Conservation (phyloP, 2,888 invertebrate genomes). For the Synanthedon myopaeformis region DNA sequence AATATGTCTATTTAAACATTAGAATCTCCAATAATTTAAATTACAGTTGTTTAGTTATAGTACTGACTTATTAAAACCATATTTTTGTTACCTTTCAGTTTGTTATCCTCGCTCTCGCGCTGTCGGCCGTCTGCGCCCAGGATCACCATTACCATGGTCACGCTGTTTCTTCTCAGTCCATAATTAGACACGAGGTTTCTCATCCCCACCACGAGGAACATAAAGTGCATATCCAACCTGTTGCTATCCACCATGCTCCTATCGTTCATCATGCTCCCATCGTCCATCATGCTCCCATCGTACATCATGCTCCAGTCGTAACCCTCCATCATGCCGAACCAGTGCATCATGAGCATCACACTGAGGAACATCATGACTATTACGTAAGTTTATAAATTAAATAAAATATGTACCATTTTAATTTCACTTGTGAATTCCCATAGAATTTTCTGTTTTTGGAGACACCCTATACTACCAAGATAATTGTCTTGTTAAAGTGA, state of each 20-base stretch:
- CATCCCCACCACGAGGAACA: conserved; percentile 7
- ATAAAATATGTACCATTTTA: neutral
- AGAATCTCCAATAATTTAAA: no score
- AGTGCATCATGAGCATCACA: conserved; percentile 13
- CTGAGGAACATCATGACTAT: conserved; percentile 30
- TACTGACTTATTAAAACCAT: no score
- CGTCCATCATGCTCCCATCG: conserved; percentile 3
- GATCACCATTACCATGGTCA: conserved; percentile 10
- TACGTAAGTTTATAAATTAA: conserved; percentile 23
- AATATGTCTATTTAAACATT: no score
- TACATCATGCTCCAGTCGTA: conserved; percentile 8
- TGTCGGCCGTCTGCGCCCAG: conserved; percentile 23
- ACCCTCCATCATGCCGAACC: conserved; percentile 7
- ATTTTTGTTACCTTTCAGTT: conserved; percentile 3
- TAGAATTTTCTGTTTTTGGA: neutral
- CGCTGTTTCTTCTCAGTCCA: conserved; percentile 25
- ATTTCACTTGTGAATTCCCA: neutral
- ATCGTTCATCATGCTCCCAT: conserved; percentile 11
- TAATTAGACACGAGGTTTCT: conserved; percentile 17
- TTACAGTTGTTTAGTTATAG: no score
- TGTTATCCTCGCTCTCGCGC: conserved; percentile 9
- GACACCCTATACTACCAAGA: no score
- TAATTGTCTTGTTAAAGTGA: no score
- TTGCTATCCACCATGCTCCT: conserved; percentile 2
- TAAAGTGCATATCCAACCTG: conserved; percentile 1